A percentile compares a stretch with the other conserved stretches of the same genome.
phyloP scores from a whole-genome alignment of 92 coral and sea anemone genomes.

The Heteractis magnifica region DNA sequence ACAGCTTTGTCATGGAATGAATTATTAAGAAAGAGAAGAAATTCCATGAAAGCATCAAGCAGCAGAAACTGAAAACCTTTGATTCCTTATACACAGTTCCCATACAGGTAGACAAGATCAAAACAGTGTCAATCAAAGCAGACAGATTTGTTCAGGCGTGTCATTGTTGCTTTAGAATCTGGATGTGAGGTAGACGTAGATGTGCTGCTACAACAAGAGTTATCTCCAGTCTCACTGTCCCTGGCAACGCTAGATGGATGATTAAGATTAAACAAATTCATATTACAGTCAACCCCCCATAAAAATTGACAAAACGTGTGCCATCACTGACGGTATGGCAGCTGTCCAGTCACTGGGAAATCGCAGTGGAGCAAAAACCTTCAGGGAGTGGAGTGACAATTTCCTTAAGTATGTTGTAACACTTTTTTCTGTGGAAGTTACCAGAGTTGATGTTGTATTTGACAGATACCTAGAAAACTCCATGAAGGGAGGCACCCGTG shows the following conservation, averaged over 20 bases:
- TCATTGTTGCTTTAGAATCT: constrained; percentile 63
- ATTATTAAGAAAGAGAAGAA: constrained; percentile 41
- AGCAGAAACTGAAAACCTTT: constrained; percentile 61
- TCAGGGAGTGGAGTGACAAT: constrained; percentile 64
- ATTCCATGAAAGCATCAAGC: constrained; percentile 55
- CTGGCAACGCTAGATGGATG: constrained; percentile 40
- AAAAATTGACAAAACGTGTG: constrained; percentile 18
- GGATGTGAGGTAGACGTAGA: constrained; percentile 59
- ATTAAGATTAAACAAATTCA: constrained; percentile 26
- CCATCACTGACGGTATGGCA: constrained; percentile 61
- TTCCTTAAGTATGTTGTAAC: constrained; percentile 39
- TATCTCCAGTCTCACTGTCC: constrained; percentile 51
- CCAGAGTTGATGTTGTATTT: constrained; percentile 63
- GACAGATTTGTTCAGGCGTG: constrained; percentile 67
- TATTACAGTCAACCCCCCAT: constrained; percentile 29
- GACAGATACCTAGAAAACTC: constrained; percentile 56
- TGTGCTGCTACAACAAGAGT: constrained; percentile 36
- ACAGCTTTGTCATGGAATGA: constrained; percentile 46
- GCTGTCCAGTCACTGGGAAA: constrained; percentile 36
- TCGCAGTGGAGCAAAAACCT: constrained; percentile 44
- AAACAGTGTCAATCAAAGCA: constrained; percentile 50
- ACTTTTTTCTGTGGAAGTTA: constrained; percentile 53
- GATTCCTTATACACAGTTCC: constrained; percentile 54
- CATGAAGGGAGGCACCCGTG: constrained; percentile 47
- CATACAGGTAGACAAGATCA: constrained; percentile 53